Base-by-base conservation (phyloP, 2,888 invertebrate genomes). In the Micoletzkya japonica region DNA sequence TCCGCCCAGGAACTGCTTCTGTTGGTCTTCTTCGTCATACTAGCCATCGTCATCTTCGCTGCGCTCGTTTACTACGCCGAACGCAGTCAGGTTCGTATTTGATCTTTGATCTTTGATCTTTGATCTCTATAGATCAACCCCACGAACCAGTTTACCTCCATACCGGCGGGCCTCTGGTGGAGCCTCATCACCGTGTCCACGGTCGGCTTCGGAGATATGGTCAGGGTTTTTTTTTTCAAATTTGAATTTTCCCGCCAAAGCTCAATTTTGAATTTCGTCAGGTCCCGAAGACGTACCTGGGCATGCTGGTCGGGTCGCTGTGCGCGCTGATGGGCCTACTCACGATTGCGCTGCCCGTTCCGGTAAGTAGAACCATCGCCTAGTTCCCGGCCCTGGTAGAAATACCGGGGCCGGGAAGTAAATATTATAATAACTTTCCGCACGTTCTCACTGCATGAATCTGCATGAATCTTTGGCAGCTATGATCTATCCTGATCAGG, bases 31-130 rank as follows among this genome's bases (percentile, higher is more conserved):
- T 95, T 96, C 88, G 90, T 96, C 68, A 91, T 94, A 44, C 71
- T 84, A 32, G 95, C 95, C 71, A 95, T 96, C 81, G 94, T 96
- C 74, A 92, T 96, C 80, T 96, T 96, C 87, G 95, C 95, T 59
- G 93, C 94, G 80, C 89, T 96, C 61, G 93, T 95, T 39, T 95
- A 93, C 87, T 95, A 95, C 85, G 95, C 95, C 26, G 95, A 96
- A 87, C 90, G 93, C 80, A 87, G 76, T 58, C 79, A 79, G 36
- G 59, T 54, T 24, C 87, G 49, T 30, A 24, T 10, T 30, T 36
- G 14, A 32, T 20, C 56, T 10, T 10, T 17, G 10, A 17, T 17
- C n/a, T 17, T 24, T 24, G 10, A n/a, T 24, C n/a, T 10, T 56
- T 17, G 10, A 14, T 20, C 44, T 44, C 44, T 77, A n/a, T 74